phyloP scores from a whole-genome alignment of 92 coral and sea anemone species.

The Bergia sp. region DNA sequence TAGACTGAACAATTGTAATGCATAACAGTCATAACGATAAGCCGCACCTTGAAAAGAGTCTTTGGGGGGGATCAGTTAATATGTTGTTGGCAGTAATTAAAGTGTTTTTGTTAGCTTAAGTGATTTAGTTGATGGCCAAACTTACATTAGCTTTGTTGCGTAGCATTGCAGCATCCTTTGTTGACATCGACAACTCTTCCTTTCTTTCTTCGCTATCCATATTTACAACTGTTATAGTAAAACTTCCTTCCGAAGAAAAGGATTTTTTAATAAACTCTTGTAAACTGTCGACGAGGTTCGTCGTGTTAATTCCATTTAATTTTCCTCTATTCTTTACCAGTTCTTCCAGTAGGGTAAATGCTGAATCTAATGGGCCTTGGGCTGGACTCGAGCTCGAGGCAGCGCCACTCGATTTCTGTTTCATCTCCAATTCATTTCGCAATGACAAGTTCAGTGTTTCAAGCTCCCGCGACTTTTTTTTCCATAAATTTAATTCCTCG shows the following conservation, averaged over 20 bases:
- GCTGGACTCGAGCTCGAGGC: neutral
- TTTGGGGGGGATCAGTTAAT: constrained; percentile 3
- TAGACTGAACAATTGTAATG: no score
- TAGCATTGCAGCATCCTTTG: neutral
- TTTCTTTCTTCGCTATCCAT: neutral
- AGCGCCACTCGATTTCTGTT: constrained; percentile 12
- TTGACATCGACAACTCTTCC: neutral
- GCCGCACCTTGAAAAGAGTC: neutral
- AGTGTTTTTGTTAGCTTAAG: constrained; percentile 30
- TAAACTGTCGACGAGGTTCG: constrained; percentile 35
- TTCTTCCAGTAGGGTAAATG: constrained; percentile 27
- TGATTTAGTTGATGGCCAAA: constrained; percentile 2
- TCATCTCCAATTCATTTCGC: constrained; percentile 30
- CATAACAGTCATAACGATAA: neutral
- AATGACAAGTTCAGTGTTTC: constrained; percentile 19
- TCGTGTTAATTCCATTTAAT: constrained; percentile 24
- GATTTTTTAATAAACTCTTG: constrained; percentile 32
- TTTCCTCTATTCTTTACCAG: constrained; percentile 37
- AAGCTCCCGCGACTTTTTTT: constrained; percentile 26
- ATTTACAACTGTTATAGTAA: neutral
- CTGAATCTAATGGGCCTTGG: constrained; percentile 32
- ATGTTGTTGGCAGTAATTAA: constrained; percentile 33
- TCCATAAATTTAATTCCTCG: constrained; percentile 32
- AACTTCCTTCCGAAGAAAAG: constrained; percentile 27
- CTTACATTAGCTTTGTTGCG: constrained; percentile 39